These are phyloP conservation scores for Ptyas mucosa DNA, from an alignment of 2,113 vertebrate species.

Conservation along the genomic window DNA sequence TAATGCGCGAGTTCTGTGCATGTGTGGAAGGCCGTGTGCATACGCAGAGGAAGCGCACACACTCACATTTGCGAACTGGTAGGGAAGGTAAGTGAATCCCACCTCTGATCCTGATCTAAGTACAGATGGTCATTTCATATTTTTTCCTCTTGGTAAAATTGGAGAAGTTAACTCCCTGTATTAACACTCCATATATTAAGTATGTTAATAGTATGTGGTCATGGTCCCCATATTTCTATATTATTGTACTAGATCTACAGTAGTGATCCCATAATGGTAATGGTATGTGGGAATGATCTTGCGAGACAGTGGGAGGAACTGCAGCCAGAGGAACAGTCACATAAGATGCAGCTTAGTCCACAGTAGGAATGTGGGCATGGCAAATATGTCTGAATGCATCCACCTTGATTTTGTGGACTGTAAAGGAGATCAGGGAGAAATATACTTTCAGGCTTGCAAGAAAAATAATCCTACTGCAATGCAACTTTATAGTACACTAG, in stretches of 20 bases:
- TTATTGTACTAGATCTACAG: background rate
- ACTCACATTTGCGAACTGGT: too few species aligned
- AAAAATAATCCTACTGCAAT: background rate
- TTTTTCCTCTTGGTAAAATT: background rate
- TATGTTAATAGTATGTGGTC: background rate
- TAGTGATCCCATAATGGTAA: too few species aligned
- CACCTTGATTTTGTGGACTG: background rate
- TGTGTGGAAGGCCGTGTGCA: too few species aligned
- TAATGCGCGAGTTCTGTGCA: too few species aligned
- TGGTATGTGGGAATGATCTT: too few species aligned
- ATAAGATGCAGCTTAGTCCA: too few species aligned
- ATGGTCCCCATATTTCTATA: background rate
- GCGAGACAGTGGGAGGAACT: too few species aligned
- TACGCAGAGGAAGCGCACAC: too few species aligned
- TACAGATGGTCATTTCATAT: background rate
- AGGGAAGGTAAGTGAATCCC: too few species aligned
- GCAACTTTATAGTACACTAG: background rate
- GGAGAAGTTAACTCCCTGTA: background rate
- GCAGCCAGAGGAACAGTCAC: too few species aligned
- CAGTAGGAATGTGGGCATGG: too few species aligned
- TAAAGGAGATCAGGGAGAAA: background rate
- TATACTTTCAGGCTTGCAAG: background rate
- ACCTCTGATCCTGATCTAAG: background rate
- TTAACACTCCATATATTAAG: background rate
- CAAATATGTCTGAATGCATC: too few species aligned